These are phyloP conservation scores for Anthoscopus minutus DNA, from an alignment of 2,113 vertebrate genomes.

Conservation along the genomic window DNA sequence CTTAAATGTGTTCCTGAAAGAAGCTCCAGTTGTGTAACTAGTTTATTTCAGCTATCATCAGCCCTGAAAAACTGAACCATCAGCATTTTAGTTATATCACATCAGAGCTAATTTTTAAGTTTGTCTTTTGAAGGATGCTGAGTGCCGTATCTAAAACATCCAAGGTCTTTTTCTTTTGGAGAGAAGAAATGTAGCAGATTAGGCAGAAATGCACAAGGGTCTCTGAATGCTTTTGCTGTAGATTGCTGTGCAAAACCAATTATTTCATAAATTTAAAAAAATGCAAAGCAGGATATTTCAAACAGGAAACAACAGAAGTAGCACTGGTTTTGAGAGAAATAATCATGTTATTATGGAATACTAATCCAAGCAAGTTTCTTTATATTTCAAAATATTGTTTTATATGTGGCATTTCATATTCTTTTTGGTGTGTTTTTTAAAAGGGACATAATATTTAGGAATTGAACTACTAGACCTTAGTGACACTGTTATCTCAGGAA, in stretches of 20 bases:
- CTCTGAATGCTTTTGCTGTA: slow-evolving; percentile 16
- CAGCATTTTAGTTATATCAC: slow-evolving; percentile 26
- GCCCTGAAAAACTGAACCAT: not conserved
- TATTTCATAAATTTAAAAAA: slow-evolving; percentile 53
- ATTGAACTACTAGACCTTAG: slow-evolving; percentile 40
- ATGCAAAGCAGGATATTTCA: slow-evolving; percentile 60
- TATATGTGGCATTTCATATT: slow-evolving; percentile 26
- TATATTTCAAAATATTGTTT: slow-evolving; percentile 43
- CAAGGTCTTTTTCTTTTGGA: slow-evolving; percentile 31
- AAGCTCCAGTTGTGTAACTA: not conserved
- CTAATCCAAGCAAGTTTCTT: slow-evolving; percentile 36
- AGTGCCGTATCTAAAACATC: not conserved
- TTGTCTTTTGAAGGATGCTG: slow-evolving; percentile 18
- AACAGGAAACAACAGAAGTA: slow-evolving; percentile 40
- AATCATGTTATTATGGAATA: slow-evolving; percentile 42
- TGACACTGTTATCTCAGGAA: slow-evolving; percentile 24
- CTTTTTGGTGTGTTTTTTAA: slow-evolving; percentile 12
- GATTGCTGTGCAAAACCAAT: slow-evolving; percentile 31
- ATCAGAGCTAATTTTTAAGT: slow-evolving; percentile 45
- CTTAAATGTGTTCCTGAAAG: not conserved
- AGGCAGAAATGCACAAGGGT: slow-evolving; percentile 20
- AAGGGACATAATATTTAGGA: slow-evolving; percentile 13
- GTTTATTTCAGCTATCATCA: not conserved
- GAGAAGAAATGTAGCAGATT: not conserved
- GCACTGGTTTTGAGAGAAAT: slow-evolving; percentile 38